These are phyloP conservation scores for Eumerus sabulonum DNA, from an alignment of 2,888 invertebrate species.

Conservation along the genomic window DNA sequence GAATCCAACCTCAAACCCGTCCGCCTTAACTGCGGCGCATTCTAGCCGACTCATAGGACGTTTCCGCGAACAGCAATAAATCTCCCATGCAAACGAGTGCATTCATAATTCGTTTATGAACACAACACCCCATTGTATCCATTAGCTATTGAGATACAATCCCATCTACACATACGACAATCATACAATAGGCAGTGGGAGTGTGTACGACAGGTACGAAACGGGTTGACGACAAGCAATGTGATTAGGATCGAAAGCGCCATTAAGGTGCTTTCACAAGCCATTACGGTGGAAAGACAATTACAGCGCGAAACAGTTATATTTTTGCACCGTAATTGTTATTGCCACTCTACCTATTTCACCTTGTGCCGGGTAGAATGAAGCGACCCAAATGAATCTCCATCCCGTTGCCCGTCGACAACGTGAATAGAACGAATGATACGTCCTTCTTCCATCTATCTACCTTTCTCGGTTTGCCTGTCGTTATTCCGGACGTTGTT, in stretches of 20 bases:
- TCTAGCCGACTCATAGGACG: no score
- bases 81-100: conserved; percentile 50
- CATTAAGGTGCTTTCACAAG: conserved; percentile 68
- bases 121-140: conserved; percentile 32
- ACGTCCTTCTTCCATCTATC: no score
- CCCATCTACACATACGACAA: background rate
- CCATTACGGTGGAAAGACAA: conserved; percentile 64
- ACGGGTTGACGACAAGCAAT: conserved; percentile 50
- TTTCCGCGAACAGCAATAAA: conserved; percentile 35
- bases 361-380: no score
- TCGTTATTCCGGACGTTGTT: no score
- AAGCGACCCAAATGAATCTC: no score
- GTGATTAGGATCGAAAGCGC: conserved; percentile 65
- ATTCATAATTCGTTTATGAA: conserved; percentile 60
- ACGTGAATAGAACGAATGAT: no score
- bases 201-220: background rate
- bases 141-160: conserved; percentile 56
- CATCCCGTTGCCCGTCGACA: no score
- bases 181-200: background rate
- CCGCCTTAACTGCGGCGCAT: background rate
- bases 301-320: conserved; percentile 66
- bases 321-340: conserved; percentile 64
- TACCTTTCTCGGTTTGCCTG: no score
- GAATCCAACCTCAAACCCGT: no score
- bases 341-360: conserved; percentile 14